Evolutionary conservation across 2,113 vertebrate species (phyloP).

Genomic region (Saccopteryx leptura): DNA sequence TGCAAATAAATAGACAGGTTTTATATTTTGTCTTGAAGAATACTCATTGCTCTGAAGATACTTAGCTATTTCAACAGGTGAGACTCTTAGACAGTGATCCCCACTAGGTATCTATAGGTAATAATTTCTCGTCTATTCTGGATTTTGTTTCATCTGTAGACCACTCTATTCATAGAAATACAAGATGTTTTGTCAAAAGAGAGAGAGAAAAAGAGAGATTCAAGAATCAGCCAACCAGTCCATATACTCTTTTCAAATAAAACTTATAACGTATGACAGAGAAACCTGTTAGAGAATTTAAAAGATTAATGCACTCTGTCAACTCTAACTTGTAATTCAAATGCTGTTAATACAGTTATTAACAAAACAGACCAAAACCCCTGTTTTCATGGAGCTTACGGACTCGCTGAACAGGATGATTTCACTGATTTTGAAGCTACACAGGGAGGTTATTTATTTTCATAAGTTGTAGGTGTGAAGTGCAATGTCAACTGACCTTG

Average conservation of each 20-base stretch:
- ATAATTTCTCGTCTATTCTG: not conserved
- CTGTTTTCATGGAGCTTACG: not conserved
- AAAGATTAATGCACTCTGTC: not conserved
- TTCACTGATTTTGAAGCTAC: not conserved
- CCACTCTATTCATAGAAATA: not conserved
- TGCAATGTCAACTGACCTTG: conserved; percentile 90
- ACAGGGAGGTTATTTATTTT: not conserved
- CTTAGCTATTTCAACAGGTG: not conserved
- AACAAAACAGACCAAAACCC: not conserved
- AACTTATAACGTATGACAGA: conserved; percentile 26
- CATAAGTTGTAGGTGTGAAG: fast-evolving
- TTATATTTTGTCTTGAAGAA: not conserved
- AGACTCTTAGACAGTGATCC: not conserved
- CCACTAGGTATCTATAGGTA: not conserved
- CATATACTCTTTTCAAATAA: not conserved
- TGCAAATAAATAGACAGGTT: not conserved
- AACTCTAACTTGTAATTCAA: not conserved
- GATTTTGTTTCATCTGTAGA: not conserved
- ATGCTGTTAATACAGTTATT: not conserved
- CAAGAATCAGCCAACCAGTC: not conserved
- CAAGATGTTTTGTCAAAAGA: not conserved
- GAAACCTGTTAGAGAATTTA: not conserved
- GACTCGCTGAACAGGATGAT: not conserved
- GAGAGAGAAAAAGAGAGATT: not conserved
- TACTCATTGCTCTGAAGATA: not conserved